Evolutionary conservation across 2,797 vertebrate genomes (phyloP), one percentile per base, ranked within the genome.

Genomic region (Ptychobarbus kaznakovi): DNA sequence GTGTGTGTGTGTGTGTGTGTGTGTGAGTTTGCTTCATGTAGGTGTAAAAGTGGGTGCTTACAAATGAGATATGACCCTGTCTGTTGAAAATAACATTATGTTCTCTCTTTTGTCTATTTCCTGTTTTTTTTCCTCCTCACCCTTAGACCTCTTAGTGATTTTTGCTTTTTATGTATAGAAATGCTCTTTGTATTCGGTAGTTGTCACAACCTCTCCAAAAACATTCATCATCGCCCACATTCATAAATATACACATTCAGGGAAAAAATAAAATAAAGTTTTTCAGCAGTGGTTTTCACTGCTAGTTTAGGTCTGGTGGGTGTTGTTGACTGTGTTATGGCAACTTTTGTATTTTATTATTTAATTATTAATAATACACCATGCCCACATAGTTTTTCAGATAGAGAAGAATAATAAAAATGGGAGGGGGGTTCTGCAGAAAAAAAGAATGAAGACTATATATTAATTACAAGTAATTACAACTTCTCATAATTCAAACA

Each of bases 41-140:
- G 86, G 89, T 56, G 86, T 80, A 56, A 86, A 88, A 87, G 88
- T 89, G 86, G 77, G 80, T 79, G 83, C 80, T 88, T 82, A 58
- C 15, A 83, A 85, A 82, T 40, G 56, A 81, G 56, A 65, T 66
- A 73, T 74, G 80, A 83, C 84, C 49, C 22, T 65, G 32, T 46
- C 72, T 78, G 85, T 87, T 73, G 72, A 81, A 87, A 87, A 87
- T 84, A 83, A 88, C 61, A 82, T 32, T 42, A 53, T 32, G 35
- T 65, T 51, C 63, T 88, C 69, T 79, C 35, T 85, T 83, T 65
- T 80, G 49, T 80, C 80, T 73, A 22, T 80, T 42, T 56, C 63
- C 38, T 53, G 38, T 58, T 78, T 65, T 68, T 66, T 81, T 63
- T 58, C 73, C 81, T 32, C 2, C 35, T 84, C 53, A 63, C 83